These are phyloP conservation scores for Hemiprocne comata DNA, from an alignment of 2,113 vertebrate genomes.

Conservation along the genomic window DNA sequence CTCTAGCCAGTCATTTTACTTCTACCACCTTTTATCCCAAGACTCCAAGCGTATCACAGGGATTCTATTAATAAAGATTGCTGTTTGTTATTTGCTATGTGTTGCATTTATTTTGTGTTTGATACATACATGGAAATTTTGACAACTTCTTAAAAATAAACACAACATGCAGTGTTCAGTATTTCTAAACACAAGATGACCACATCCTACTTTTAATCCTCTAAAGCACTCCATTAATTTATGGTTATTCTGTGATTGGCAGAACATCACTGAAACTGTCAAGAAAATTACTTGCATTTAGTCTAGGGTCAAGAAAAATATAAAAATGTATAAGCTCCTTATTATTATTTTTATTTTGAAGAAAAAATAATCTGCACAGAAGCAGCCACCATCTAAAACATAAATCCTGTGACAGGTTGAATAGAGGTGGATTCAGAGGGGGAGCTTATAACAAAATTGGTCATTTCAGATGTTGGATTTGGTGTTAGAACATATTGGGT, in stretches of 20 bases:
- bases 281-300: neutral
- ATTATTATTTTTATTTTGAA: neutral
- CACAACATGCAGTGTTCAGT: neutral
- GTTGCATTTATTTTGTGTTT: neutral
- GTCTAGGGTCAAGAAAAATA: neutral
- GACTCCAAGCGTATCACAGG: neutral
- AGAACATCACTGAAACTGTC: neutral
- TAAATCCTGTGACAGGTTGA: neutral
- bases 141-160: neutral
- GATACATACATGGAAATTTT: neutral
- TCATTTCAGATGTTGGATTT: neutral
- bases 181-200: neutral
- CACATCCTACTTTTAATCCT: neutral
- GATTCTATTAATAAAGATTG: neutral
- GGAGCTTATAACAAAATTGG: neutral
- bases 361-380: neutral
- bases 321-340: rapidly evolving
- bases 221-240: neutral
- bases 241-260: neutral
- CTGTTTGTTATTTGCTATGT: neutral
- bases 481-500: neutral
- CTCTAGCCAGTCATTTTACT: neutral
- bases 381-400: neutral
- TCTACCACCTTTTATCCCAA: neutral
- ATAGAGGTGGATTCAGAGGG: neutral